Evolutionary conservation across 2,888 invertebrate genomes (phyloP).

Genomic region (Cosmopolites sordidus): DNA sequence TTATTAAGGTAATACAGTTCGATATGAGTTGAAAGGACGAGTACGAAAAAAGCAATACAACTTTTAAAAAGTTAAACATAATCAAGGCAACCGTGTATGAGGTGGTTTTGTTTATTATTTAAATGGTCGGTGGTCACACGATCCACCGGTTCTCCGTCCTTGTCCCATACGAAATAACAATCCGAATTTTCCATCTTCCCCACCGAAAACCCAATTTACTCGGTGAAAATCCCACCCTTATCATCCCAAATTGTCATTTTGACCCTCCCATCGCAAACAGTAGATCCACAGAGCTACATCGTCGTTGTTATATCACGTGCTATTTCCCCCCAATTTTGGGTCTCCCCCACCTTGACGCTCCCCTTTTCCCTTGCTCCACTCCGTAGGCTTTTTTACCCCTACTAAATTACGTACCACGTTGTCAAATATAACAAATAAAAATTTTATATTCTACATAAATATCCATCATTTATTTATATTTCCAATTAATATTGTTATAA

Average conservation of each 20-base stretch:
- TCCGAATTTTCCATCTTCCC: not conserved
- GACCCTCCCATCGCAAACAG: constrained; percentile 26
- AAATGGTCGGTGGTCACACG: not conserved
- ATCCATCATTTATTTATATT: too few species aligned
- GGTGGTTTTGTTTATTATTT: not conserved
- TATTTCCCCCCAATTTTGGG: constrained; percentile 7
- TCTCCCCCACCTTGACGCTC: constrained; percentile 9
- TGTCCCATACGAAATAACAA: not conserved
- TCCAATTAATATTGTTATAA: too few species aligned
- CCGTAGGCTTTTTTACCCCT: constrained; percentile 4
- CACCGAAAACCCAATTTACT: constrained; percentile 27
- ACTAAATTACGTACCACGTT: constrained; percentile 3
- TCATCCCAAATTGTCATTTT: constrained; percentile 27
- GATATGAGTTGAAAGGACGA: too few species aligned
- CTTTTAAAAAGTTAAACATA: not conserved
- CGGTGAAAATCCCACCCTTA: constrained; percentile 28
- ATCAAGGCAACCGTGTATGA: not conserved
- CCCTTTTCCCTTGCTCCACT: not conserved
- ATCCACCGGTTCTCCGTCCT: not conserved
- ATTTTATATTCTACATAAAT: too few species aligned
- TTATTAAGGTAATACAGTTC: too few species aligned
- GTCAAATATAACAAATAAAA: not conserved
- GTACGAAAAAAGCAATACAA: too few species aligned
- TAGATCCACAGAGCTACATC: constrained; percentile 27
- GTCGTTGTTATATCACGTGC: constrained; percentile 26